phyloP scores from a whole-genome alignment of 2,113 vertebrate species.

The Apeltes quadracus region DNA sequence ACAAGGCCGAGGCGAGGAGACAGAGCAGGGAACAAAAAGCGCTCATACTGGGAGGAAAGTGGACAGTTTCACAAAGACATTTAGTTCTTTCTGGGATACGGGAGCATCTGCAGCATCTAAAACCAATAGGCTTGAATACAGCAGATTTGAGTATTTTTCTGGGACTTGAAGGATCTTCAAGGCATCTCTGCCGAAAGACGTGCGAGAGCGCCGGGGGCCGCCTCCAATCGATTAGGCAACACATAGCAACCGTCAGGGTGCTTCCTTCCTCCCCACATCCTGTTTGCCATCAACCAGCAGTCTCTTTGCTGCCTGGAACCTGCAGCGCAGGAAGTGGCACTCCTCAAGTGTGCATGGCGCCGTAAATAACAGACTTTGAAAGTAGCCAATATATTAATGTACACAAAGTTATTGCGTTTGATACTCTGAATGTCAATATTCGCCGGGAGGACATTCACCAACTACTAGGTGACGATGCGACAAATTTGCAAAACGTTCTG shows the following conservation, averaged over 20 bases:
- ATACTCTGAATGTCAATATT: background rate
- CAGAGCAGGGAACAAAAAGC: background rate
- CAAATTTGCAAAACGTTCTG: too few species aligned
- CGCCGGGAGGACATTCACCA: background rate
- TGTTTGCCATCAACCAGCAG: constrained; percentile 52
- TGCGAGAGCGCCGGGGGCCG: background rate
- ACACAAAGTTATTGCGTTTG: background rate
- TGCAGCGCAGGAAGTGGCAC: constrained; percentile 44
- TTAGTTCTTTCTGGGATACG: background rate
- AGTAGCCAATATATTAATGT: background rate
- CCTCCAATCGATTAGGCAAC: background rate
- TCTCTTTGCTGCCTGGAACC: constrained; percentile 3
- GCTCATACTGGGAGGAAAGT: background rate
- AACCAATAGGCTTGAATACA: background rate
- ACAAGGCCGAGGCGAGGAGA: background rate
- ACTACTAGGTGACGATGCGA: background rate
- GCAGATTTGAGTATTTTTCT: background rate
- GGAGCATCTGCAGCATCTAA: background rate
- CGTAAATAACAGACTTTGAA: constrained; percentile 8
- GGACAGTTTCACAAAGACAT: background rate
- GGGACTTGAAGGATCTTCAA: background rate
- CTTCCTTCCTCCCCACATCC: constrained; percentile 68
- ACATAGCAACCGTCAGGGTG: background rate
- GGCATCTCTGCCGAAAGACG: background rate
- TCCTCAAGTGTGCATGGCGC: background rate